Evolutionary conservation across 2,888 invertebrate species (phyloP), one percentile per base, ranked within the genome.

Genomic region (Teinopalpus imperialis): DNA sequence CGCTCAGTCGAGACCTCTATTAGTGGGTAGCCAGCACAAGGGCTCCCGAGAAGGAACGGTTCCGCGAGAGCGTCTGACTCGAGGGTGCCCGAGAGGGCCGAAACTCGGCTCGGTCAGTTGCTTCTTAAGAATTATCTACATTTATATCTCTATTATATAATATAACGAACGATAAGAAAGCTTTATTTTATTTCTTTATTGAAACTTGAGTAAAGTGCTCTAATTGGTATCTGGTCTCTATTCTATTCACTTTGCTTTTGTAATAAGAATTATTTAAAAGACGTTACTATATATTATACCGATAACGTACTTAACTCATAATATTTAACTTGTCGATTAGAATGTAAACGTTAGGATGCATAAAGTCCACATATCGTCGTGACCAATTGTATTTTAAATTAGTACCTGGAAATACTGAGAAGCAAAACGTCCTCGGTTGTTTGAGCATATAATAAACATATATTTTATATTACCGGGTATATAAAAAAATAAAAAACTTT

Each of bases 321-420:
- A 67, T 70, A 66, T 72, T 74, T 73, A 70, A 51, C 61, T 53
- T 55, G 46, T 56, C 54, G 56, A 52, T 60, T 56, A 60, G 62
- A 76, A 73, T 77, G 70, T 68, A 79, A 81, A 81, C 74, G 80
- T 69, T 69, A 63, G 74, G 67, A 69, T 65, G 69, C 75, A 63
- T 71, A 54, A 74, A 79, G 73, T 74, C 74, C 74, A 78, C 70
- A 73, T 29, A 24, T 41, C 18, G 24, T 69, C 71, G 72, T 75
- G 68, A 70, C 74, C 61, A 67, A 77, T 72, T 24, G 14, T 31
- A 10, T 37, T 30, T 44, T 30, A 36, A 24, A 37, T 37, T 44
- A 37, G 12, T 37, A 44, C 23, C 14, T 29, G 29, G 9, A 8
- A 13, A 6, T 34, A 34, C 14, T 9, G 9, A 6, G n/a, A 16